Percentiles rank a stretch among this genome's conserved stretches.
These are phyloP conservation scores for Subanguina moxae DNA, from an alignment of 1,140 invertebrate species.

Conservation along the genomic window DNA sequence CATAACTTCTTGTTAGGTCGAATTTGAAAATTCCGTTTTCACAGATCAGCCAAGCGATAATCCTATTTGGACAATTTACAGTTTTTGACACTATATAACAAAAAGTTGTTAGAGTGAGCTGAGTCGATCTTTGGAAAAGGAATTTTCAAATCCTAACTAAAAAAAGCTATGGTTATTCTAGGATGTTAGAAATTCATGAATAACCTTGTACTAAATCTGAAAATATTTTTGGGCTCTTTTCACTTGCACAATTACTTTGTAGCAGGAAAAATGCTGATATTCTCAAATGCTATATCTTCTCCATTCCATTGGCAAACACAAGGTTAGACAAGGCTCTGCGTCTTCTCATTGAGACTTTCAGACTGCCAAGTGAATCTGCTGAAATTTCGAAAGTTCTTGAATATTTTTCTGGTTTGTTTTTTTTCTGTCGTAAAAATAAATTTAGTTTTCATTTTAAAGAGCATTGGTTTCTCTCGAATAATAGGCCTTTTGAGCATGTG, in stretches of 20 bases:
- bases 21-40: no score
- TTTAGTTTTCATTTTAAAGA: conserved; percentile 28
- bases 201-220: no score
- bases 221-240: no score
- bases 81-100: no score
- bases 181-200: no score
- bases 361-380: conserved; percentile 92
- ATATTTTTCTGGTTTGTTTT: conserved; percentile 79
- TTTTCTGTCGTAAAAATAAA: conserved; percentile 62
- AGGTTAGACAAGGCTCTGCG: conserved; percentile 89
- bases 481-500: conserved; percentile 82
- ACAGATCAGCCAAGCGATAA: no score
- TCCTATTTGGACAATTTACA: no score
- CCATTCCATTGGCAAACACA: conserved; percentile 82
- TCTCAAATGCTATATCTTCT: conserved; percentile 69
- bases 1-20: no score
- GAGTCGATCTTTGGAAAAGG: no score
- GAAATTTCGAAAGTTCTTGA: conserved; percentile 89
- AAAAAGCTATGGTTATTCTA: no score
- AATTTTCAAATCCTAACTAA: no score
- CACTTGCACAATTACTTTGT: neutral
- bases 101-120: no score
- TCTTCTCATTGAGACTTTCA: conserved; percentile 87
- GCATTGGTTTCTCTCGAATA: conserved; percentile 65
- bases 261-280: conserved; percentile 66